Base-by-base conservation (phyloP, 2,113 vertebrate genomes). In the Theristicus caerulescens region DNA sequence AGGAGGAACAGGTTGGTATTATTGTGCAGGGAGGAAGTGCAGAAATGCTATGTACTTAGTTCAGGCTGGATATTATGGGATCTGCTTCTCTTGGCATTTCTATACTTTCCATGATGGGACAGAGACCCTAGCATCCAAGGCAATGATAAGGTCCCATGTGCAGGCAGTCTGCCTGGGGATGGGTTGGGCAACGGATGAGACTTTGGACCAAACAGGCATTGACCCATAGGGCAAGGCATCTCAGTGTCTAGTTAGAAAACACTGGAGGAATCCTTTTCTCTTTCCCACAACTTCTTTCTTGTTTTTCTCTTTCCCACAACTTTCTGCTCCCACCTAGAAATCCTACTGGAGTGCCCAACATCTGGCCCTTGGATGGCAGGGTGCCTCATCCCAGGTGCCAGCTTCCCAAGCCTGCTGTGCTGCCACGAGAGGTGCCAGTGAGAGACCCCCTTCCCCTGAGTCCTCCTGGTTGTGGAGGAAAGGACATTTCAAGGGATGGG, bases 41-140 rank as follows among this genome's bases (percentile, higher is more conserved):
- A 34, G 52, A 66, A 78, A 66, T 17, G 31, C 5, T 46, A 13
- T 2, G 10, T 36, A 20, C 59, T 64, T 40, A 31, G 44, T 51
- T 58, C 44, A 42, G 51, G 32, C 12, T 66, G 26, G 26, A 7
- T 51, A 26, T 51, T 66, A 32, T 32, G 69, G 51, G 69, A 66
- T 44, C 59, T 73, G 26, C 59, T 66, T 73, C 77, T 14, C 13
- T 44, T 22, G 21, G 31, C 26, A 11, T 66, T 40, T 58, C 59
- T 10, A 15, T 44, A 21, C 51, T 65, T 42, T 49, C 36, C 32
- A 7, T 57, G 59, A n/a, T 9, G 49, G 51, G 42, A 58, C 67
- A 58, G 9, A 25, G 36, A 14, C 15, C 52, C 31, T 51, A 4
- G 14, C 0, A 0, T 36, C 42, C 9, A 5, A 49, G 42, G n/a